Evolutionary conservation across 2,113 vertebrate species (phyloP).

Genomic region (Etheostoma spectabile): DNA sequence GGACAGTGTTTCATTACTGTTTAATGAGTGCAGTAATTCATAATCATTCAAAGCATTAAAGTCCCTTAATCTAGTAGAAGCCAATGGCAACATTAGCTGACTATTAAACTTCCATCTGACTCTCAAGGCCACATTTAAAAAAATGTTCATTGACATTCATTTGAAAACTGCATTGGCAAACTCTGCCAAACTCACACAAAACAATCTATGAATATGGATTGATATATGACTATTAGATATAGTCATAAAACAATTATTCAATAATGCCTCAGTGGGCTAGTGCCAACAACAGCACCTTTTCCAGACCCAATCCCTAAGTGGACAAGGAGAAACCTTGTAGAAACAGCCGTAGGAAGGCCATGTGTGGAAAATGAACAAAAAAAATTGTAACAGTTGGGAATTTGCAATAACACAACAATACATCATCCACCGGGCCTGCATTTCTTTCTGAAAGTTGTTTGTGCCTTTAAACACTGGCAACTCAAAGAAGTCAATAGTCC

Average conservation of each 20-base stretch:
- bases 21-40: conserved; percentile 57
- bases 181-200: conserved; percentile 15
- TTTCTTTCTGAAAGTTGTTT: conserved; percentile 16
- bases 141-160: conserved; percentile 39
- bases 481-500: conserved; percentile 51
- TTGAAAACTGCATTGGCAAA: conserved; percentile 14
- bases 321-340: background rate
- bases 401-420: background rate
- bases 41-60: conserved; percentile 39
- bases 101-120: conserved; percentile 48
- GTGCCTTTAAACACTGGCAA: conserved; percentile 38
- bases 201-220: conserved; percentile 7
- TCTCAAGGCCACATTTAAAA: conserved; percentile 35
- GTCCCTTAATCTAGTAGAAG: conserved; percentile 4
- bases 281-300: background rate
- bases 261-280: background rate
- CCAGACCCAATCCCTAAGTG: background rate
- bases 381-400: background rate
- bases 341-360: background rate
- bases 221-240: background rate
- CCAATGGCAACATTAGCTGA: conserved; percentile 39
- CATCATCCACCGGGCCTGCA: background rate
- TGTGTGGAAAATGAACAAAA: background rate
- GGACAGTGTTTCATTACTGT: conserved; percentile 58
- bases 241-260: background rate